Evolutionary conservation across 2,113 vertebrate species (phyloP).

Genomic region (Dascyllus trimaculatus): DNA sequence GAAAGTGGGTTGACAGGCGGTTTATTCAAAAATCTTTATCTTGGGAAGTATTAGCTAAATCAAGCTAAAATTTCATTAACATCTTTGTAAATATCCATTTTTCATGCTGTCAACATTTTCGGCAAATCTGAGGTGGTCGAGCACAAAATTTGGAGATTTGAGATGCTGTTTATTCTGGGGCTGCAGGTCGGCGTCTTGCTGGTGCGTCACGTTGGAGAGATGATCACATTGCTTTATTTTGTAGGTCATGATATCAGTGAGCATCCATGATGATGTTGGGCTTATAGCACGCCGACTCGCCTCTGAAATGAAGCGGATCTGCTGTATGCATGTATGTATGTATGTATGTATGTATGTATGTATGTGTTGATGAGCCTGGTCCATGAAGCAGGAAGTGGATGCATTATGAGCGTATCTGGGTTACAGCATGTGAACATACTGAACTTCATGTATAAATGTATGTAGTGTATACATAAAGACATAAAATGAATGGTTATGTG

Average conservation of each 20-base stretch:
- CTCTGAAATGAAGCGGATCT: constrained; percentile 21
- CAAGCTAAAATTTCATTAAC: no score
- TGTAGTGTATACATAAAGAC: background rate
- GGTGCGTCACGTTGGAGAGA: constrained; percentile 28
- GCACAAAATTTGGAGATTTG: no score
- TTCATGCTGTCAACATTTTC: no score
- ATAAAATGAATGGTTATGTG: background rate
- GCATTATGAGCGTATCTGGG: constrained; percentile 18
- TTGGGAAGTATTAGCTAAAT: no score
- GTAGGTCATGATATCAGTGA: constrained; percentile 33
- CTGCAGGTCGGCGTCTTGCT: background rate
- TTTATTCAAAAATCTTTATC: no score
- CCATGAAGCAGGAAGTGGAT: background rate
- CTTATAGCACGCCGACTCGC: constrained; percentile 4
- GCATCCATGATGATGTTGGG: constrained; percentile 13
- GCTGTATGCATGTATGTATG: constrained; percentile 1
- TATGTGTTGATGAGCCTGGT: constrained; percentile 1
- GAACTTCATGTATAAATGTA: background rate
- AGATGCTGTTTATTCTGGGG: constrained; percentile 10
- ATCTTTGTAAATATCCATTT: no score
- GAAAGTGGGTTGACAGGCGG: no score
- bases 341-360: constrained; percentile 8
- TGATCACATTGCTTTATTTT: constrained; percentile 48
- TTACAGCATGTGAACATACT: background rate
- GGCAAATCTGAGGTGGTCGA: no score